Base-by-base conservation (phyloP, 1,140 invertebrate genomes). In the Caenorhabditis remanei region DNA sequence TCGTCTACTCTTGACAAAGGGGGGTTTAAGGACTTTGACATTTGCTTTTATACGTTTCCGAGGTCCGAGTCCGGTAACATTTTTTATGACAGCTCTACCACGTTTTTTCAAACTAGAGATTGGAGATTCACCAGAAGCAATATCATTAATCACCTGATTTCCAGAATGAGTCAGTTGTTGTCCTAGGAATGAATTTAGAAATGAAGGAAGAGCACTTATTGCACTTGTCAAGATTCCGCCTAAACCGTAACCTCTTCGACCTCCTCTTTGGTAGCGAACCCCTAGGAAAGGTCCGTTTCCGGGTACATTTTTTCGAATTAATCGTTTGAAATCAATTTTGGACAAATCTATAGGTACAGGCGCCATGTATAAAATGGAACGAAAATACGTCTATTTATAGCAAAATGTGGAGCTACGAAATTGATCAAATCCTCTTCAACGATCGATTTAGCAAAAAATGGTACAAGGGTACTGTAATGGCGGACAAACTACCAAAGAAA, bases 341-440 rank as follows among this genome's bases (percentile, higher is more conserved):
- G 55, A 58, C n/a, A 58, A 58, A 58, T 58, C 55, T 58, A 58
- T n/a, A 19, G 55, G 55, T 58, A 58, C 19, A 58, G 55, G 55
- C 55, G 55, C 6, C 55, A 58, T 58, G 55, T 58, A 58, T 58
- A 58, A 58, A 58, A 58, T n/a, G 4, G 1, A 58, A 1, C 1
- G 50, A 16, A n/a, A 19, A 16, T 1, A 1, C 19, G 13, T 58
- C 55, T 58, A 58, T 58, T 58, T 58, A 58, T 58, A 58, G 55
- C 55, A 58, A 58, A 58, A 58, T 58, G 55, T 16, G 13, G 55
- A 58, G 55, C 19, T 58, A 58, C 19, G 55, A 58, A 19, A 58
- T 58, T 58, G 55, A 58, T n/a, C 55, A 58, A 16, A 58, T 58
- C 13, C 55, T 58, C 55, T 14, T 6, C 19, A 16, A 58, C n/a